Percentiles rank a stretch among this genome's conserved stretches.
Evolutionary conservation across 30 jellyfish, hydroid and myxozoan species (phyloP).

Genomic region (Hydra vulgaris): DNA sequence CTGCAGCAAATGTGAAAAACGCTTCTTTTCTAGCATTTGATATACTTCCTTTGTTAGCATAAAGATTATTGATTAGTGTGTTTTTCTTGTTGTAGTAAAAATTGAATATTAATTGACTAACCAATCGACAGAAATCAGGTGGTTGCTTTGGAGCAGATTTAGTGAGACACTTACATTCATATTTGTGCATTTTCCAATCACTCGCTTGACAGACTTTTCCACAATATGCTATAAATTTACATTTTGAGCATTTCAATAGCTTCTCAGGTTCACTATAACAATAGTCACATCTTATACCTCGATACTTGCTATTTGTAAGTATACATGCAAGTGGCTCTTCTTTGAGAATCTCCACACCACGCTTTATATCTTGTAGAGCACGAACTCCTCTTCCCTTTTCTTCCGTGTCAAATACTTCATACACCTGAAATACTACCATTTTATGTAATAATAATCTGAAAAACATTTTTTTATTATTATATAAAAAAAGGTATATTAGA

Average conservation of each 20-base stretch:
- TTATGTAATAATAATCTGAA: neutral
- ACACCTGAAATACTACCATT: slow-evolving; percentile 22
- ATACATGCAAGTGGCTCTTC: slow-evolving; percentile 36
- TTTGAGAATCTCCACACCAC: slow-evolving; percentile 30
- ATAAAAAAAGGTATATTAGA: too few relatives aligned
- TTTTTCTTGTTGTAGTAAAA: neutral
- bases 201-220: slow-evolving; percentile 64
- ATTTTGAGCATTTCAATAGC: slow-evolving; percentile 56
- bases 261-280: slow-evolving; percentile 32
- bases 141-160: slow-evolving; percentile 77
- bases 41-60: neutral
- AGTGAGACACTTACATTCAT: slow-evolving; percentile 61
- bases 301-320: slow-evolving; percentile 22
- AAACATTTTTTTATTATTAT: too few relatives aligned
- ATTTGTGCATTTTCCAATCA: slow-evolving; percentile 76
- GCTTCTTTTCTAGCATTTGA: slow-evolving; percentile 55
- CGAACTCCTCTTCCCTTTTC: slow-evolving; percentile 59
- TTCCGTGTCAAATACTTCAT: slow-evolving; percentile 19
- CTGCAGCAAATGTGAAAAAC: slow-evolving; percentile 56
- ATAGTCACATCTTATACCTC: slow-evolving; percentile 48
- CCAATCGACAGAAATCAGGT: slow-evolving; percentile 80
- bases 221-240: slow-evolving; percentile 72
- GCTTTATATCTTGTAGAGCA: slow-evolving; percentile 7
- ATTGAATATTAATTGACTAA: slow-evolving; percentile 35
- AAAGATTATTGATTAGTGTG: neutral